Evolutionary conservation across 1,140 invertebrate genomes (phyloP).

Genomic region (Argopecten irradians): DNA sequence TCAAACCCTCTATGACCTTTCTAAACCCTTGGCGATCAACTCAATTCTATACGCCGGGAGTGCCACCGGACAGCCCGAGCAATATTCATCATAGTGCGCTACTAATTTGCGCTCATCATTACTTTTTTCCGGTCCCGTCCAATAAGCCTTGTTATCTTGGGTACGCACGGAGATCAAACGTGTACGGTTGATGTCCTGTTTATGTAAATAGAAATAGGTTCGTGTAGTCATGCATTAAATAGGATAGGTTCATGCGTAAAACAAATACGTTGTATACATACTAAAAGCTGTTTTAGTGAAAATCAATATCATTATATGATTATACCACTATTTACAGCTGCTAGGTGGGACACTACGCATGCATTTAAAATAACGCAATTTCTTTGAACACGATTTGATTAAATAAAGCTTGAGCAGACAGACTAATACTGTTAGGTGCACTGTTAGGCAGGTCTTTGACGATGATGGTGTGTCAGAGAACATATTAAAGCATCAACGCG

Average conservation of each 20-base stretch:
- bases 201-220: neutral
- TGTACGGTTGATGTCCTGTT: neutral
- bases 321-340: neutral
- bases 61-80: too few species aligned
- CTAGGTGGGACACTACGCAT: neutral
- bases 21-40: too few species aligned
- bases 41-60: too few species aligned
- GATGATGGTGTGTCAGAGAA: neutral
- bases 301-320: neutral
- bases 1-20: too few species aligned
- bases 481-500: neutral
- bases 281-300: constrained; percentile 6
- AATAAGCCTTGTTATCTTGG: too few species aligned
- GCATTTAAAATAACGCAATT: neutral
- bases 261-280: constrained; percentile 12
- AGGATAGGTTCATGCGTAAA: constrained; percentile 1
- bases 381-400: neutral
- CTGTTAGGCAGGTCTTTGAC: neutral
- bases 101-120: too few species aligned
- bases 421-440: neutral
- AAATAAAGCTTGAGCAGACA: neutral
- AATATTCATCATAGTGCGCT: too few species aligned
- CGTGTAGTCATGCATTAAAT: neutral
- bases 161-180: neutral
- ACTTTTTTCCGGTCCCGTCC: too few species aligned